A percentile compares a stretch with the other conserved stretches of the same genome.
phyloP scores from a whole-genome alignment of 2,797 vertebrate genomes.

The Darevskia mixta region DNA sequence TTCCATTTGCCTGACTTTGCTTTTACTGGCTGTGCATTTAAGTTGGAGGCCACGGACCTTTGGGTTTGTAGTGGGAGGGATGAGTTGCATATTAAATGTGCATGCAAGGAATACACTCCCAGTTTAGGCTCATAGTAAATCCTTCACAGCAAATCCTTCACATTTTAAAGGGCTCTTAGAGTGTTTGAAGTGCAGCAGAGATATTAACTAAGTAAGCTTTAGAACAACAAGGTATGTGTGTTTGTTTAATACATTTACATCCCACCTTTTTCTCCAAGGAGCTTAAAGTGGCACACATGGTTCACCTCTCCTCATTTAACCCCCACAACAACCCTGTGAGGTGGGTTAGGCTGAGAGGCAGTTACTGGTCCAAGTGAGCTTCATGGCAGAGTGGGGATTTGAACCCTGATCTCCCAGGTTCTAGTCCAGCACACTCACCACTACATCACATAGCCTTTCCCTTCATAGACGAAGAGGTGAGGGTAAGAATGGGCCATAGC shows the following conservation, averaged over 20 bases:
- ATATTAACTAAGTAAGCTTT: neutral
- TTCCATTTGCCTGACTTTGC: neutral
- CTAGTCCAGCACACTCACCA: too few relatives aligned
- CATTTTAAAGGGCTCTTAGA: neutral
- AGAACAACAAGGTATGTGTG: neutral
- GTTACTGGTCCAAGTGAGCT: too few relatives aligned
- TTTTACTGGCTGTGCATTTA: neutral
- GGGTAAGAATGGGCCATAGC: neutral
- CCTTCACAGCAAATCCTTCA: too few relatives aligned
- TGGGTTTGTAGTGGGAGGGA: neutral
- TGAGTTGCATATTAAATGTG: neutral
- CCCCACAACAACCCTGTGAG: neutral
- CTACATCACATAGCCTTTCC: too few relatives aligned
- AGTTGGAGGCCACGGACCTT: neutral
- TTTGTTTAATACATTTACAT: too few relatives aligned
- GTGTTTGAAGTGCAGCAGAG: neutral
- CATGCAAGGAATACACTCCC: neutral
- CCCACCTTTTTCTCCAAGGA: too few relatives aligned
- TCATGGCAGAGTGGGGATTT: too few relatives aligned
- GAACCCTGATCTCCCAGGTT: too few relatives aligned
- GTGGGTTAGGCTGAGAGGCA: neutral
- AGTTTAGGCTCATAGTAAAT: neutral
- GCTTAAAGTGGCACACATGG: too few relatives aligned
- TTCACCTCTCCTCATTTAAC: too few relatives aligned
- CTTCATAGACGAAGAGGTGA: neutral